phyloP scores from a whole-genome alignment of 2,888 invertebrate genomes.

The Entomobrya multifasciata region DNA sequence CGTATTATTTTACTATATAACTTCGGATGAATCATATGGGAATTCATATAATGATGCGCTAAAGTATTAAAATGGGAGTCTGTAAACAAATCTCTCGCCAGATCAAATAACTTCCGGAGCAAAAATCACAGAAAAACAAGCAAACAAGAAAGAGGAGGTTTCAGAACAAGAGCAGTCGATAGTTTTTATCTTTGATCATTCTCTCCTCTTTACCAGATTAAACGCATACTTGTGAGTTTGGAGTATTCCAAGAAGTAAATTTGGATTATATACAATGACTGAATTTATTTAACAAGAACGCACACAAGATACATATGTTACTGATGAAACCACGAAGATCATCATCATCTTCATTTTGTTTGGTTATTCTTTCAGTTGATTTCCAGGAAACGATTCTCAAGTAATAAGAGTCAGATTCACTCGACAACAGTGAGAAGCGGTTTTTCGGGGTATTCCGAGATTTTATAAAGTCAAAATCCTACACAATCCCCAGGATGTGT shows the following conservation, averaged over 20 bases:
- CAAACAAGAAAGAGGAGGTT: conserved; percentile 58
- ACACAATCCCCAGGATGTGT: conserved; percentile 24
- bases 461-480: conserved; percentile 29
- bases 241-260: too few species aligned
- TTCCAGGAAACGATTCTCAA: background rate
- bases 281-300: too few species aligned
- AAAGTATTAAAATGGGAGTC: background rate
- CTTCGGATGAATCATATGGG: too few species aligned
- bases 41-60: conserved; percentile 1
- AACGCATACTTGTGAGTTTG: background rate
- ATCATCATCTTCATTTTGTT: too few species aligned
- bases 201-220: conserved; percentile 13
- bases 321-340: too few species aligned
- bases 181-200: conserved; percentile 18
- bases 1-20: too few species aligned
- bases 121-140: background rate
- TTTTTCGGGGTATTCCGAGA: conserved; percentile 27
- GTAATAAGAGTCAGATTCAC: background rate
- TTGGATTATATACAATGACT: too few species aligned
- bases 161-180: background rate
- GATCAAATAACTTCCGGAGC: background rate
- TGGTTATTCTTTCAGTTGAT: background rate
- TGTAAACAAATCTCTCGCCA: background rate
- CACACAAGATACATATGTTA: too few species aligned
- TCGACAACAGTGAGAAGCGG: background rate